Percentiles rank a stretch among this genome's conserved stretches.
phyloP scores from a whole-genome alignment of 2,113 vertebrate genomes.

The Erythrolamprus reginae region DNA sequence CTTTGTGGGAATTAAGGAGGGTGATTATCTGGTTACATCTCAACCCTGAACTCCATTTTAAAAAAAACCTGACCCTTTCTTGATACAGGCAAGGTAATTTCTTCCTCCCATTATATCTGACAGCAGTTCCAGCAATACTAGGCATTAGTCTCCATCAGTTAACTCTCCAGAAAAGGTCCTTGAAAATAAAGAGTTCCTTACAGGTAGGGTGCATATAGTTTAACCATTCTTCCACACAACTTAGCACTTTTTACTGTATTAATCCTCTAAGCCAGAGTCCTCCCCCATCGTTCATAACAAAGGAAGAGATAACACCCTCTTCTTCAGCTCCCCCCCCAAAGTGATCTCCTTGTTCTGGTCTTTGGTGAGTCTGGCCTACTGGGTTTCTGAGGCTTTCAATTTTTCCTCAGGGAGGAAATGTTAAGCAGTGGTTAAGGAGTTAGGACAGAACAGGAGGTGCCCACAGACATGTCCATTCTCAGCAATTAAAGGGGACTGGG shows the following conservation, averaged over 20 bases:
- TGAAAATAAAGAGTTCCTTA: background rate
- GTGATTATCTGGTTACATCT: background rate
- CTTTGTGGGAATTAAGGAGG: background rate
- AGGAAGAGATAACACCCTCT: background rate
- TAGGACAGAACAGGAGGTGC: background rate
- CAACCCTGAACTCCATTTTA: background rate
- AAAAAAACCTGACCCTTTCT: background rate
- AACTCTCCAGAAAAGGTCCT: background rate
- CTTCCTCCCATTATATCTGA: background rate
- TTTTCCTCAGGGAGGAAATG: background rate
- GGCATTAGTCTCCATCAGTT: background rate
- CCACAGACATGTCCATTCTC: background rate
- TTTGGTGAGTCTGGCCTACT: background rate
- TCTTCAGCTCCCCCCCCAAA: background rate
- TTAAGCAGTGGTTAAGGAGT: background rate
- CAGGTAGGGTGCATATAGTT: background rate
- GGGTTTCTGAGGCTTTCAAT: background rate
- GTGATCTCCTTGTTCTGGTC: background rate
- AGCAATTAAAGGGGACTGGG: background rate
- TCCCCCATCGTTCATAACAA: background rate
- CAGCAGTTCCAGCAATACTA: background rate
- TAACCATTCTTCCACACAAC: background rate
- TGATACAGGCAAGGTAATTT: background rate
- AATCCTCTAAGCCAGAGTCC: background rate
- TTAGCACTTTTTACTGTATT: background rate